Base-by-base conservation (phyloP, 2,888 invertebrate genomes). In the Parnassius orleans region DNA sequence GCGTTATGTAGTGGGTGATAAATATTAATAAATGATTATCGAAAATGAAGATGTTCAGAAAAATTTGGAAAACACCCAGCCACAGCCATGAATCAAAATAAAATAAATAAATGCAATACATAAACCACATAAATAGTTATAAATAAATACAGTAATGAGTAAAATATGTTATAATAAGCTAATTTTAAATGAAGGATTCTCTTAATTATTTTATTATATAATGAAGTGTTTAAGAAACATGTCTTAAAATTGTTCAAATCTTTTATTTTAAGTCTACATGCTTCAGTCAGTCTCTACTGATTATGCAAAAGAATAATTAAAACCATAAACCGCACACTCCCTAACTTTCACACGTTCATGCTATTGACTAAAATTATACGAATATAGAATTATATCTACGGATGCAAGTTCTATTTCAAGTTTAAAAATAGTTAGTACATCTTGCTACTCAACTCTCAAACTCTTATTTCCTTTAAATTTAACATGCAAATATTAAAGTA, bases 241-340 rank as follows among this genome's bases (percentile, higher is more conserved):
- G 10, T 42, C 42, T 10, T 9, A 14, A 42, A 14, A 43, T 41
- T 14, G 42, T 10, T 53, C 2, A 15, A 15, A 14, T 53, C 9
- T 43, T 43, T 33, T 1, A 53, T 43, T 43, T 43, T 53, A 74
- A 72, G 72, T 48, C 70, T 74, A 75, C 81, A 87, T 87, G 87
- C 87, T 83, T 82, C 84, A 84, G 87, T 87, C 87, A 86, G 87
- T 84, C 83, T 69, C 66, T 69, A 65, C 61, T 53, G 47, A n/a
- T 55, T 52, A 24, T 19, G 7, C 15, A 60, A 41, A 53, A 43
- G 43, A 60, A 47, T 50, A 60, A 54, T 54, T 67, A 63, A 66
- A 65, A 71, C 24, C 15, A 69, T 65, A 68, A 61, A 66, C 66
- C 66, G 66, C 75, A 77, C 74, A 76, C 77, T 7, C 67, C 69